These are phyloP conservation scores for Sphyrna mokarran DNA, from an alignment of 2,113 vertebrate genomes.

Conservation along the genomic window DNA sequence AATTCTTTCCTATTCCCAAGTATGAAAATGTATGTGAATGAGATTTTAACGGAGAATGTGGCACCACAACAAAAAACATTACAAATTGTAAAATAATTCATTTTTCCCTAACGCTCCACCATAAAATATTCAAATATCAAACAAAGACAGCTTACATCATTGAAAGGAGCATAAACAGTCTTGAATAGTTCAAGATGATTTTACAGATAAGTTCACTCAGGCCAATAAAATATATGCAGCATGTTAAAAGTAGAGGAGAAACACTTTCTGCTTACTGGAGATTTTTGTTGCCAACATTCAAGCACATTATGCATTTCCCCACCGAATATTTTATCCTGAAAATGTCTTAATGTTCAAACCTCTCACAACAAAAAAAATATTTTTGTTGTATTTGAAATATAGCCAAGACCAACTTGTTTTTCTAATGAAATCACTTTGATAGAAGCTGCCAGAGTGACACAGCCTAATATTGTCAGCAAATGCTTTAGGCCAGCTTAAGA, in stretches of 20 bases:
- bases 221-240: background rate
- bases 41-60: background rate
- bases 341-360: conserved; percentile 4
- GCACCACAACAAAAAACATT: background rate
- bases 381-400: background rate
- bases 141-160: background rate
- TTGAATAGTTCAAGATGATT: background rate
- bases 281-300: background rate
- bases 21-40: background rate
- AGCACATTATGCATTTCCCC: background rate
- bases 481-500: background rate
- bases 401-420: background rate
- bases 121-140: background rate
- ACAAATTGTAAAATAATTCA: background rate
- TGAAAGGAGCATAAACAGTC: background rate
- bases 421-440: background rate
- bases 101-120: background rate
- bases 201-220: background rate
- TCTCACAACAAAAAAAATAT: background rate
- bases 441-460: background rate
- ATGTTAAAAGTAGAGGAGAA: background rate
- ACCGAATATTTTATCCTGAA: background rate
- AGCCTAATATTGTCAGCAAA: background rate
- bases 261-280: background rate
- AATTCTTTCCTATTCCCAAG: background rate